A percentile compares a stretch with the other conserved stretches of the same genome.
Evolutionary conservation across 2,888 invertebrate species (phyloP).

Genomic region (Dryobota labecula): DNA sequence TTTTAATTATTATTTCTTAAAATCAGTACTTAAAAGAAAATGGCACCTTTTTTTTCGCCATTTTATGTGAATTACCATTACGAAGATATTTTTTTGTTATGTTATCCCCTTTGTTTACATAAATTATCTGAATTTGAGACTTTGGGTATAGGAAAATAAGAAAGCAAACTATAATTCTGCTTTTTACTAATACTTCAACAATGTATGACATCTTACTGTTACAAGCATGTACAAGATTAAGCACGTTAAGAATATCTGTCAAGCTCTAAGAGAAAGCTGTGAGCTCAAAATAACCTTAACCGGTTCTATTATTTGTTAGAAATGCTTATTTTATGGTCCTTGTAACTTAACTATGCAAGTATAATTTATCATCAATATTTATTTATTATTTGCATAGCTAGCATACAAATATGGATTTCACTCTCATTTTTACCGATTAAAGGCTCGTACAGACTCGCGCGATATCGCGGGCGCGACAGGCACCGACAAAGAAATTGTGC

Average conservation of each 20-base stretch:
- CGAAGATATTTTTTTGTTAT: too few relatives aligned
- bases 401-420: background rate
- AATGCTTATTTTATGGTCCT: background rate
- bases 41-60: too few relatives aligned
- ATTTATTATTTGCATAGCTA: background rate
- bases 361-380: background rate
- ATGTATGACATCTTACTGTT: conserved; percentile 10
- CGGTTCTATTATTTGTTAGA: conserved; percentile 27
- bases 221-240: conserved; percentile 17
- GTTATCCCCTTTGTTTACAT: too few relatives aligned
- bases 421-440: background rate
- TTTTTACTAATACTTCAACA: background rate
- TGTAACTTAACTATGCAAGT: background rate
- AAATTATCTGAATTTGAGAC: too few relatives aligned
- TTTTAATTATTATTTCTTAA: too few relatives aligned
- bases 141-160: too few relatives aligned
- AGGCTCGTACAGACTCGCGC: too few relatives aligned
- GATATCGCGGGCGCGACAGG: too few relatives aligned
- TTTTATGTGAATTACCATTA: too few relatives aligned
- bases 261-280: conserved; percentile 30
- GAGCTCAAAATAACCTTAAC: background rate
- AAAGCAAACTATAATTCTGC: conserved; percentile 1
- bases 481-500: too few relatives aligned
- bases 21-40: too few relatives aligned
- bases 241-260: conserved; percentile 23